Conservation (phyloP, 2,888 invertebrate genomes). For the Timema cristinae region DNA sequence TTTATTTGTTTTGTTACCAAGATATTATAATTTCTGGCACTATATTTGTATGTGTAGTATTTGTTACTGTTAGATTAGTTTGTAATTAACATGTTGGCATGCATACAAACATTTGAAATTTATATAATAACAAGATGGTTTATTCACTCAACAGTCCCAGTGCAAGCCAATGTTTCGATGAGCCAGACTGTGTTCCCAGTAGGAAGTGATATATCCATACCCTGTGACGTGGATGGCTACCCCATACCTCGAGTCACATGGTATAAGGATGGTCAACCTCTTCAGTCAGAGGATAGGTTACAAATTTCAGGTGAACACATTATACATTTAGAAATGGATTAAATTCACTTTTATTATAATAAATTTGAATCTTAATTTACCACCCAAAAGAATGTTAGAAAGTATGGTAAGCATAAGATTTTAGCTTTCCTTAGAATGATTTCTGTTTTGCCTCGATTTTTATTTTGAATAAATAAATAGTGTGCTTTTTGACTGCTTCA, state of each 20-base stretch:
- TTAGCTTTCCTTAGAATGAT: neutral
- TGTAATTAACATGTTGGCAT: too few relatives aligned
- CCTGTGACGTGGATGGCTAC: conserved; percentile 73
- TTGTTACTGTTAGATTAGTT: too few relatives aligned
- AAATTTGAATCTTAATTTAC: too few relatives aligned
- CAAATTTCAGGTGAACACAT: conserved; percentile 58
- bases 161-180: conserved; percentile 59
- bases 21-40: too few relatives aligned
- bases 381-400: neutral
- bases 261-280: conserved; percentile 67
- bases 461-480: too few relatives aligned
- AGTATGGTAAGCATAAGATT: neutral
- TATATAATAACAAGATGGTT: too few relatives aligned
- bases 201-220: conserved; percentile 65
- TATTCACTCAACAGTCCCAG: conserved; percentile 51
- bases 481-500: too few relatives aligned
- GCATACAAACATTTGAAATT: too few relatives aligned
- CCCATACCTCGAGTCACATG: conserved; percentile 73
- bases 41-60: too few relatives aligned
- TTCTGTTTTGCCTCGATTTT: neutral
- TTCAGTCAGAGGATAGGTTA: conserved; percentile 55
- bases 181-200: conserved; percentile 56
- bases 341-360: too few relatives aligned
- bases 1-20: too few relatives aligned
- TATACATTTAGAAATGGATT: neutral